phyloP scores from a whole-genome alignment of 1,140 invertebrate species.

The Cyclina sinensis region DNA sequence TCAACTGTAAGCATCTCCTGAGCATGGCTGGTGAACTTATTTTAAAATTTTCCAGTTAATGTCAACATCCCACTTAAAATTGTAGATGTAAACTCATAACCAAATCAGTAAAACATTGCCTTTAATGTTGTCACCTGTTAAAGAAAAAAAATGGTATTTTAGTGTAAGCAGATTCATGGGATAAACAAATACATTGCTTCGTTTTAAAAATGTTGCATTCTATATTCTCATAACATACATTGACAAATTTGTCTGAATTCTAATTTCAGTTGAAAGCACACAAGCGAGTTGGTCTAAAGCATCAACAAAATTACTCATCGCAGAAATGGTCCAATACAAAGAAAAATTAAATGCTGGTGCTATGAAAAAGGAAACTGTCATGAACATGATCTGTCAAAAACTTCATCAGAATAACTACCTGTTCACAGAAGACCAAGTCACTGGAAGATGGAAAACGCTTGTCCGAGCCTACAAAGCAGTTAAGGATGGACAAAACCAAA shows the following conservation, averaged over 20 bases:
- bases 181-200: no score
- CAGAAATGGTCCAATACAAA: no score
- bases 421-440: slow-evolving; percentile 37
- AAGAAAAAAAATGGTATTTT: no score
- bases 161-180: no score
- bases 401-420: slow-evolving; percentile 32
- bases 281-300: slow-evolving; percentile 20
- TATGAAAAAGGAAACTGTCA: slow-evolving; percentile 40
- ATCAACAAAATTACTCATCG: slow-evolving; percentile 27
- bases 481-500: slow-evolving; percentile 30
- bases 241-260: slow-evolving; percentile 33
- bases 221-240: neutral
- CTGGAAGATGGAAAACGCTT: slow-evolving; percentile 39
- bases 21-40: no score
- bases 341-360: slow-evolving; percentile 22
- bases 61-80: no score
- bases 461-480: slow-evolving; percentile 41
- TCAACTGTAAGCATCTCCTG: no score
- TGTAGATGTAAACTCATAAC: no score
- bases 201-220: no score
- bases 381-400: slow-evolving; percentile 43
- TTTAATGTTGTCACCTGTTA: no score
- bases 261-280: slow-evolving; percentile 24
- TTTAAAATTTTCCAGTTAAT: no score
- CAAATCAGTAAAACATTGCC: no score